phyloP scores from a whole-genome alignment of 2,113 vertebrate genomes.

The Isurus oxyrinchus region DNA sequence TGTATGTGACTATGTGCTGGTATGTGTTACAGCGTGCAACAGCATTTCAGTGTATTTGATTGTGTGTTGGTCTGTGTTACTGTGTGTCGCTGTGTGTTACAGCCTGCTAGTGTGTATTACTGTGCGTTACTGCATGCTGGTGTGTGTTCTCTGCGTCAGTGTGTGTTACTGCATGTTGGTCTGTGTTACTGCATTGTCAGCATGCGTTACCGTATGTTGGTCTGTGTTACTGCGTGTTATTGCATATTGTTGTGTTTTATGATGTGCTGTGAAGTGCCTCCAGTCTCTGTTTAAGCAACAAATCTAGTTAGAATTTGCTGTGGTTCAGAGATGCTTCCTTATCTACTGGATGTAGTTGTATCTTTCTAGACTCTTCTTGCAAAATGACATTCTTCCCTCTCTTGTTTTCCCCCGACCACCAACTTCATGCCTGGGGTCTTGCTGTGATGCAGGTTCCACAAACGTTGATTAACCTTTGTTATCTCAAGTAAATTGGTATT shows the following conservation, averaged over 20 bases:
- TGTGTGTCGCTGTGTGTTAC: not conserved
- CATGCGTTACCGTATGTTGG: not conserved
- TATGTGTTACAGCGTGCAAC: not conserved
- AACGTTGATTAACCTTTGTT: not conserved
- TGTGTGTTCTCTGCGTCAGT: not conserved
- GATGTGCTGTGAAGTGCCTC: no score
- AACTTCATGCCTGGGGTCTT: not conserved
- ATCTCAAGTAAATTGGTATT: no score
- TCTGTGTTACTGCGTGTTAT: not conserved
- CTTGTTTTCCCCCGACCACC: not conserved
- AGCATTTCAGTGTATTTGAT: not conserved
- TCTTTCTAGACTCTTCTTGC: not conserved
- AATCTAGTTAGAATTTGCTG: not conserved
- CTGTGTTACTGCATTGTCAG: not conserved
- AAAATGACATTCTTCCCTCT: not conserved
- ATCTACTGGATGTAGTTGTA: not conserved
- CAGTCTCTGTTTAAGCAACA: not conserved
- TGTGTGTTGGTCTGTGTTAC: not conserved
- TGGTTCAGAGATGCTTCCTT: not conserved
- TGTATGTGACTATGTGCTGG: no score
- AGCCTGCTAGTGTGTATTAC: no score
- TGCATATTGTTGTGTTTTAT: not conserved
- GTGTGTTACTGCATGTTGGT: not conserved
- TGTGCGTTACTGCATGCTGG: no score
- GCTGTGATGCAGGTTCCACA: not conserved